These are phyloP conservation scores for Marasmarcha lunaedactyla DNA, from an alignment of 2,888 invertebrate genomes.

Conservation along the genomic window DNA sequence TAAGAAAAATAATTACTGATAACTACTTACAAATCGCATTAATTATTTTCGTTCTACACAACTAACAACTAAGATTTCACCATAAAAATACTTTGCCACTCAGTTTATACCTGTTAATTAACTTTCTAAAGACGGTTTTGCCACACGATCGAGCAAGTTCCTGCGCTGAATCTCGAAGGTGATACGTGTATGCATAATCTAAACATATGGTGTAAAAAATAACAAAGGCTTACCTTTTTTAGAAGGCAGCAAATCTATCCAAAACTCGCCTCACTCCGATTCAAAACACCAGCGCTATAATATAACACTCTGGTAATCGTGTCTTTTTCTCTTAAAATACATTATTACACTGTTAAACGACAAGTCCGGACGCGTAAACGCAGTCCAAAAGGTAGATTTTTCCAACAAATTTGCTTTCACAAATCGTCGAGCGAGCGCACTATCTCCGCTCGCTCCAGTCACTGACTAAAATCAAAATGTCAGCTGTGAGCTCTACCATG, in stretches of 20 bases:
- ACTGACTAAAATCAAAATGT: constrained; percentile 49
- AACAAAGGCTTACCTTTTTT: constrained; percentile 48
- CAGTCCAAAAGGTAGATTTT: constrained; percentile 48
- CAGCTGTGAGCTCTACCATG: constrained; percentile 46
- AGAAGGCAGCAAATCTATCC: constrained; percentile 34
- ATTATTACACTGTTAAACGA: constrained; percentile 61
- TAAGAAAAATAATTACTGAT: constrained; percentile 3
- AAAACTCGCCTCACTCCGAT: constrained; percentile 44
- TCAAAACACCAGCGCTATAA: constrained; percentile 62
- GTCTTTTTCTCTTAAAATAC: constrained; percentile 68
- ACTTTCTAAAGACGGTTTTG: constrained; percentile 29
- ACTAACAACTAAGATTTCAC: constrained; percentile 11
- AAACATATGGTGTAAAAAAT: constrained; percentile 36
- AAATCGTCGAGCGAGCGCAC: constrained; percentile 38
- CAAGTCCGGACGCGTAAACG: constrained; percentile 53
- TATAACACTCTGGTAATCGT: constrained; percentile 63
- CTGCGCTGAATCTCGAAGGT: constrained; percentile 1
- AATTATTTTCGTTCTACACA: constrained; percentile 9
- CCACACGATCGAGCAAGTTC: too few relatives aligned
- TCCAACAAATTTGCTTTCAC: constrained; percentile 26
- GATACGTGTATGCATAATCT: constrained; percentile 18
- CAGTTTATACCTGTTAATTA: constrained; percentile 22
- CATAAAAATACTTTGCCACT: constrained; percentile 14
- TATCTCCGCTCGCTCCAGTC: constrained; percentile 33
- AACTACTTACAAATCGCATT: constrained; percentile 18